Conservation (phyloP, 2,888 invertebrate species). For the Lycophotia porphyrea region DNA sequence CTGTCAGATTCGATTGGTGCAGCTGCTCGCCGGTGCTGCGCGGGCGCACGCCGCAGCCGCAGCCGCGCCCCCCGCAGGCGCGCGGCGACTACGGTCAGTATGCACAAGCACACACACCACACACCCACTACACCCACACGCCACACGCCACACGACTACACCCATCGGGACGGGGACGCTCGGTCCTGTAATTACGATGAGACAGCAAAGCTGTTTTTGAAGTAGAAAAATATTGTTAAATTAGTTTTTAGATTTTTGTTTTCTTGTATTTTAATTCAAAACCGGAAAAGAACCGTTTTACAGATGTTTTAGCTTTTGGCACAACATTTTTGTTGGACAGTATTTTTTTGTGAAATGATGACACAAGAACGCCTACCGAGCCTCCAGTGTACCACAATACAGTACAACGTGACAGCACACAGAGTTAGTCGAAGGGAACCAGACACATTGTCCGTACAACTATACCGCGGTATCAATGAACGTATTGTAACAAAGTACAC, state of each 20-base stretch:
- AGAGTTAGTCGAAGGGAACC: conserved; percentile 73
- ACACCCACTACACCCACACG: conserved; percentile 35
- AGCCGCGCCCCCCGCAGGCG: conserved; percentile 91
- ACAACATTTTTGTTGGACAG: neutral
- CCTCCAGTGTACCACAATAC: conserved; percentile 50
- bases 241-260: conserved; percentile 12
- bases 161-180: conserved; percentile 56
- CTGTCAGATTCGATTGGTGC: conserved; percentile 88
- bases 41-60: conserved; percentile 90
- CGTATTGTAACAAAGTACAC: conserved; percentile 20
- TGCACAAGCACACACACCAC: conserved; percentile 40
- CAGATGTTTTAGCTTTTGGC: neutral
- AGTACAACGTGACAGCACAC: conserved; percentile 64
- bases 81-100: conserved; percentile 97
- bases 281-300: neutral
- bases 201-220: neutral
- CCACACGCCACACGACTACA: conserved; percentile 39
- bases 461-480: conserved; percentile 24
- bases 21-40: conserved; percentile 94
- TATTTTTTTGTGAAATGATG: neutral
- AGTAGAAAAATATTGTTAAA: conserved; percentile 3
- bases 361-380: conserved; percentile 45
- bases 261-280: neutral
- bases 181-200: conserved; percentile 24
- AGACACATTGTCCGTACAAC: conserved; percentile 29